phyloP scores from a whole-genome alignment of 2,888 invertebrate species.

The Antheraea assamensis region DNA sequence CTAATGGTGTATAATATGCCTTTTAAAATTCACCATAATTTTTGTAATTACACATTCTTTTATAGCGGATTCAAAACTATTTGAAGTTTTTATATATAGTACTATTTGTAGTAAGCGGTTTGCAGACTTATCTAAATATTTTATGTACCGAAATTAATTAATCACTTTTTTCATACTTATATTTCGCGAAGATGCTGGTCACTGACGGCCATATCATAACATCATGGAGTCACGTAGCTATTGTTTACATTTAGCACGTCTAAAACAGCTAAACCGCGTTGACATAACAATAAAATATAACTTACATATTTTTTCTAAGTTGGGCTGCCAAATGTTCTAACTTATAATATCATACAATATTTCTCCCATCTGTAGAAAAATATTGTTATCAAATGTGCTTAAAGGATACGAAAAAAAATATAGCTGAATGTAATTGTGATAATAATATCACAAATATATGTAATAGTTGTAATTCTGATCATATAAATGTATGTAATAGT shows the following conservation, averaged over 20 bases:
- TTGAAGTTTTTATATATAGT: neutral
- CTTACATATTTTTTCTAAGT: neutral
- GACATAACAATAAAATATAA: neutral
- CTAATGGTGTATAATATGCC: slow-evolving; percentile 6
- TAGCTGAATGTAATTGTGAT: neutral
- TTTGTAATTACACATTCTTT: slow-evolving; percentile 30
- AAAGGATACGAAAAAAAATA: neutral
- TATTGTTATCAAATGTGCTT: neutral
- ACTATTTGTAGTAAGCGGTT: neutral
- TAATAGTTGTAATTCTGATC: neutral
- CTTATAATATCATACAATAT: neutral
- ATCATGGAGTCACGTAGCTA: slow-evolving; percentile 58
- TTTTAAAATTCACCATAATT: slow-evolving; percentile 13
- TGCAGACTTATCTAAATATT: neutral
- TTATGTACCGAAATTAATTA: neutral
- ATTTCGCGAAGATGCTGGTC: neutral
- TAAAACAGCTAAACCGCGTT: neutral
- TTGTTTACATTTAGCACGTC: slow-evolving; percentile 29
- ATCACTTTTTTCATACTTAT: neutral
- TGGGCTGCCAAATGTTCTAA: neutral
- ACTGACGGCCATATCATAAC: slow-evolving; percentile 53
- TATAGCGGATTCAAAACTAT: neutral
- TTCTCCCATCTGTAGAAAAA: neutral
- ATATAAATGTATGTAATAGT: neutral
- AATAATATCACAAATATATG: neutral